Evolutionary conservation across 2,888 invertebrate genomes (phyloP), one percentile per base, ranked within the genome.

Genomic region (Rhamnusium bicolor): DNA sequence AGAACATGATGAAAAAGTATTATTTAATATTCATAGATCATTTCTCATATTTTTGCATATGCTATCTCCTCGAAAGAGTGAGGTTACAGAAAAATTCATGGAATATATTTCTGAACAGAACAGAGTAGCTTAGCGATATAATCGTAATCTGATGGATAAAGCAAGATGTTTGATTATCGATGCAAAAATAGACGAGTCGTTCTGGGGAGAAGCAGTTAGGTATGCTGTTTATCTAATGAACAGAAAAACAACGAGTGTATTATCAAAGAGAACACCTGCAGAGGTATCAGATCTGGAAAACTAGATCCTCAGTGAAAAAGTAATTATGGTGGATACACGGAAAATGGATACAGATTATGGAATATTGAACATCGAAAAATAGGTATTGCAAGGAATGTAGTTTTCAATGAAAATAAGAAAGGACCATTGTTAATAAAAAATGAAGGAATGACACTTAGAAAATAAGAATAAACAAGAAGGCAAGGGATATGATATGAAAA

Each of bases 1-100:
- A n/a, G n/a, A n/a, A 24, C 24, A 6, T 24, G 24, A 24, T 24
- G 24, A 6, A 24, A 24, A 24, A 24, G 24, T 24, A 24, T 6
- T 24, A 24, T 6, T 2, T 24, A 24, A 19, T 80, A 5, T 85
- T 85, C 80, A 77, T 85, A 71, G 85, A 86, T 79, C 74, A 86
- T 32, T 85, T 24, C 6, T 24, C 24, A 24, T 6, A 24, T 6
- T 24, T 24, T 6, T 24, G 24, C 6, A 6, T 24, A 4, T 24
- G 24, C 24, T 24, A 24, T 24, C 24, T 24, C 24, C 21, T 24
- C 6, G 14, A 1, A 75, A 65, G 40, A 27, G 32, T 12, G 75
- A 75, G 51, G 60, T 51, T 3, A 19, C 56, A 0, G 19, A 65
- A 1, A 54, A 53, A n/a, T 63, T 72, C 12, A 72, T 69, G 51